Base-by-base conservation (phyloP, 2,797 vertebrate species). In the Megaceryle alcyon region DNA sequence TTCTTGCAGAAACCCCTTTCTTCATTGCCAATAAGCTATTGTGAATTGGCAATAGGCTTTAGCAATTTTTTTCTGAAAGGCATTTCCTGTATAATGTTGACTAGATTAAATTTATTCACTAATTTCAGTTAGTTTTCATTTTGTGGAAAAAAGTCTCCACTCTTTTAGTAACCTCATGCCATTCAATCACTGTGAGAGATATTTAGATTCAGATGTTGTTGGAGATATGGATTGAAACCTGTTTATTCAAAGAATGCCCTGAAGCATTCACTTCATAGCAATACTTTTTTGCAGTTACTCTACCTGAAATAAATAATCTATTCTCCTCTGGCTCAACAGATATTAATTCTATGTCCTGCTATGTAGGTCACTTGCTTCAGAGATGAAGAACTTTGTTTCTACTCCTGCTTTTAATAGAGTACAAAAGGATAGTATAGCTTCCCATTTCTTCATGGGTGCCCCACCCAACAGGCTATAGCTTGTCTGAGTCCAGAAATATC, bases 391-490 rank as follows among this genome's bases (percentile, higher is more conserved):
- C 21, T 61, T 78, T 63, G 8, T 31, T 79, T 9, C 10, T 49
- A 25, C 41, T 41, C 17, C n/a, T 72, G 25, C 13, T 84, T 59
- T 89, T 59, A 91, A 54, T 6, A 1, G 1, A 72, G 8, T n/a
- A 9, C 10, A 61, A 0, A 0, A 37, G 10, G 20, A 54, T 15
- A 1, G 0, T 26, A 33, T 7, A 68, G 4, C 21, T 83, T 68
- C 76, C 54, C 35, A 77, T 6, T 10, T 60, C 49, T 54, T 39
- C 31, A 23, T 9, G 22, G 13, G 15, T 82, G 23, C 3, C 14
- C 6, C 29, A 39, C 33, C 8, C 23, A 46, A 37, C 11, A 77
- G 4, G 22, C 4, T 57, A 31, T 4, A 46, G 11, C 54, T 91
- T 35, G 22, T 6, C 51, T 46, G 18, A 11, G 11, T 25, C 23